These are phyloP conservation scores for Pithys albifrons DNA, from an alignment of 2,113 vertebrate species.

Conservation along the genomic window DNA sequence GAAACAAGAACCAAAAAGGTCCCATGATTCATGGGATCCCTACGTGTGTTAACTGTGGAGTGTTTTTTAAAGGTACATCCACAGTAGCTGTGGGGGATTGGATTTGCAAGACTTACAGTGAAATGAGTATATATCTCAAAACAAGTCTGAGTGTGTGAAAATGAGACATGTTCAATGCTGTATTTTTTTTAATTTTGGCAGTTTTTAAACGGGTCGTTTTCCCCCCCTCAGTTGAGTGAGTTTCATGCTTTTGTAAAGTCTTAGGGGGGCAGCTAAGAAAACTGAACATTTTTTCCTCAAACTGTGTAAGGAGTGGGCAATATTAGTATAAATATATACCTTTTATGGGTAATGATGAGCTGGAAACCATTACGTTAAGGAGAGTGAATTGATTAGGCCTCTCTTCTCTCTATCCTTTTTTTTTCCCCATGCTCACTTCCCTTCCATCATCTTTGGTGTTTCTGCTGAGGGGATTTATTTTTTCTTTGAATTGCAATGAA, in stretches of 20 bases:
- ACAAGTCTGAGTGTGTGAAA: constrained; percentile 17
- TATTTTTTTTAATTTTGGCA: not conserved
- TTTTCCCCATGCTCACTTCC: not conserved
- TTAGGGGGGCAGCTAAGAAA: not conserved
- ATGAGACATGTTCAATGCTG: not conserved
- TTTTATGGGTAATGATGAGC: not conserved
- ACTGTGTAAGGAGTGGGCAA: not conserved
- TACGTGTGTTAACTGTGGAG: not conserved
- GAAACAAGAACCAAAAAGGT: constrained; percentile 49
- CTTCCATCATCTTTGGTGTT: not conserved
- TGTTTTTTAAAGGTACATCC: not conserved
- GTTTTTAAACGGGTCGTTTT: not conserved
- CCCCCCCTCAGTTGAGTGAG: not conserved
- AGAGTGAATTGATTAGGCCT: not conserved
- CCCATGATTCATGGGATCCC: not conserved
- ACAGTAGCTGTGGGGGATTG: not conserved
- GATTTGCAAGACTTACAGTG: not conserved
- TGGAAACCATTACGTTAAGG: not conserved
- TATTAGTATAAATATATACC: not conserved
- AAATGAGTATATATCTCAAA: not conserved
- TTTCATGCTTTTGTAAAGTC: not conserved
- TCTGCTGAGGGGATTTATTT: constrained; percentile 13
- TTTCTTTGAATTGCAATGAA: not conserved
- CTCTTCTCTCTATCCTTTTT: not conserved
- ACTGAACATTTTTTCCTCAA: not conserved